Evolutionary conservation across 2,888 invertebrate genomes (phyloP).

Genomic region (Mesorhabditis belari): DNA sequence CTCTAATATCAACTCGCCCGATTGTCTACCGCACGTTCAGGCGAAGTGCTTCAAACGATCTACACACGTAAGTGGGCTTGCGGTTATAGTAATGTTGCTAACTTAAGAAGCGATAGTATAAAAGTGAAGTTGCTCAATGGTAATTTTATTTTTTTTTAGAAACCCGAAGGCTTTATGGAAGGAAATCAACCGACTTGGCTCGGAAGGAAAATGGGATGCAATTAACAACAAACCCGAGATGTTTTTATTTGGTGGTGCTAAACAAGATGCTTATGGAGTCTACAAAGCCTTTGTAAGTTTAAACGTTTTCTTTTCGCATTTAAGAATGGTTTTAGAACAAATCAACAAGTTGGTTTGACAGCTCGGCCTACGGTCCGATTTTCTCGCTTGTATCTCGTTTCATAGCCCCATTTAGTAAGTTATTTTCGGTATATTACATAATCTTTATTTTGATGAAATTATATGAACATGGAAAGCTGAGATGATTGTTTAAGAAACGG

Average conservation of each 20-base stretch:
- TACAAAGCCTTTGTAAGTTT: constrained; percentile 22
- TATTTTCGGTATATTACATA: neutral
- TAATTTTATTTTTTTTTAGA: too few species aligned
- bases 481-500: too few species aligned
- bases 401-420: constrained; percentile 10
- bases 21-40: too few species aligned
- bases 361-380: constrained; percentile 29
- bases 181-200: constrained; percentile 39
- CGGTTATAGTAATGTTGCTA: too few species aligned
- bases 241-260: constrained; percentile 29
- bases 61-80: too few species aligned
- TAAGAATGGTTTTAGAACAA: constrained; percentile 12
- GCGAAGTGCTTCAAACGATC: too few species aligned
- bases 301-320: neutral
- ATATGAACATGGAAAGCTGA: too few species aligned
- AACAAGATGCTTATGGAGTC: constrained; percentile 28
- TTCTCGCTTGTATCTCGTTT: constrained; percentile 25
- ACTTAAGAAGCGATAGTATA: too few species aligned
- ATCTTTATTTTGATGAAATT: neutral
- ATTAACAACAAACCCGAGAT: constrained; percentile 40
- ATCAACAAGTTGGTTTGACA: constrained; percentile 24
- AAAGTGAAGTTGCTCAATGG: too few species aligned
- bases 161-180: constrained; percentile 22
- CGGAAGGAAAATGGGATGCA: constrained; percentile 46
- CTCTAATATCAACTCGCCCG: neutral